Conservation (phyloP, 30 jellyfish, hydroid and myxozoan genomes). For the Rhopilema esculentum region DNA sequence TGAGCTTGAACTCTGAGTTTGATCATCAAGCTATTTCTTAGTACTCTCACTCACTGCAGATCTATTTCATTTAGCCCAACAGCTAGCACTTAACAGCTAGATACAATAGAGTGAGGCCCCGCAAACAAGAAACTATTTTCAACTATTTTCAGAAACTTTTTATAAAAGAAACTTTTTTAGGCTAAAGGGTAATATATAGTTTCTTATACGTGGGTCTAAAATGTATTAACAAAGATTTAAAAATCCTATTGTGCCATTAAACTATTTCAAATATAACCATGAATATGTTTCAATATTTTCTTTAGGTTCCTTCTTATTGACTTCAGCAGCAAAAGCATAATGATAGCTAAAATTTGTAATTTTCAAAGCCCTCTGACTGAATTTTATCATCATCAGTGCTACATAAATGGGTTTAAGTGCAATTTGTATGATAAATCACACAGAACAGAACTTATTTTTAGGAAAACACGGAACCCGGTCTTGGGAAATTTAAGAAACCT, state of each 20-base stretch:
- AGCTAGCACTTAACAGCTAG: too few relatives aligned
- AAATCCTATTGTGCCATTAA: neutral
- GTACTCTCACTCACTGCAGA: too few relatives aligned
- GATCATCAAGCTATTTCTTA: too few relatives aligned
- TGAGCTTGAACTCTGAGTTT: too few relatives aligned
- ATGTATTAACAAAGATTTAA: neutral
- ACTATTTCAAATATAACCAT: neutral
- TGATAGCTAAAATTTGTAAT: neutral
- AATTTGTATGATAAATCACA: conserved; percentile 3
- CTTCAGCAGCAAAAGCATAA: neutral
- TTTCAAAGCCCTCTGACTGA: conserved; percentile 1
- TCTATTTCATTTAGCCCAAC: too few relatives aligned
- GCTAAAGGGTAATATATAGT: neutral
- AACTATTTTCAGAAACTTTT: neutral
- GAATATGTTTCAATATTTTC: too few relatives aligned
- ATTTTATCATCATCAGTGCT: conserved; percentile 1
- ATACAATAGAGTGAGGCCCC: too few relatives aligned
- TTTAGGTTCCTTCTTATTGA: neutral
- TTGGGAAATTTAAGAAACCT: neutral
- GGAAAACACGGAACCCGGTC: neutral
- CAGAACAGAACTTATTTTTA: neutral
- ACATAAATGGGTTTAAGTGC: neutral
- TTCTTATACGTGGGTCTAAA: neutral
- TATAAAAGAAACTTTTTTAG: neutral
- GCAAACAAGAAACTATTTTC: neutral